Percentiles rank a stretch among this genome's conserved stretches.
Conservation (phyloP, 1,140 invertebrate species). For the Drosophila subobscura region DNA sequence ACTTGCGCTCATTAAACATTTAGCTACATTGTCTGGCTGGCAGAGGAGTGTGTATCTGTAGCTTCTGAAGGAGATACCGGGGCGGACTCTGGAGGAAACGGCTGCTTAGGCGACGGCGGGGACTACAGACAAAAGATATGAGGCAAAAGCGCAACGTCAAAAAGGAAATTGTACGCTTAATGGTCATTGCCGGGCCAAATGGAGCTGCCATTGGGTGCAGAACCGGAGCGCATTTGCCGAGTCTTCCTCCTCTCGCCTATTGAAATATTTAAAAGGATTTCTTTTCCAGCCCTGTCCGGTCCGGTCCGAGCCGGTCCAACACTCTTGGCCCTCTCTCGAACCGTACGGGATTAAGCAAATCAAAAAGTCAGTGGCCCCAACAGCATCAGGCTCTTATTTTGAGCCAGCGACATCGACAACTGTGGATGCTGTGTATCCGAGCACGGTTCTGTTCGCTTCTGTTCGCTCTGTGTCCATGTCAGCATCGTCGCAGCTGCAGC, state of each 20-base stretch:
- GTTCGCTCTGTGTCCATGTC: constrained; percentile 14
- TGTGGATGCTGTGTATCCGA: not conserved
- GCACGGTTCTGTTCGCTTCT: not conserved
- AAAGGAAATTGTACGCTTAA: constrained; percentile 64
- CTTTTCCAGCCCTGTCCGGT: constrained; percentile 22
- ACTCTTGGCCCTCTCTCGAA: constrained; percentile 25
- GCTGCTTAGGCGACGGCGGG: constrained; percentile 20
- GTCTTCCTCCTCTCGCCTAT: constrained; percentile 35
- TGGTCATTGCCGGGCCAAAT: constrained; percentile 52
- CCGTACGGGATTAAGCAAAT: constrained; percentile 67
- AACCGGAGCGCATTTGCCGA: constrained; percentile 22
- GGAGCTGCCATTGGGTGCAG: constrained; percentile 45
- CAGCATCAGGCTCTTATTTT: constrained; percentile 10
- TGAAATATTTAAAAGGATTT: constrained; percentile 73
- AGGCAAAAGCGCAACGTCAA: constrained; percentile 68
- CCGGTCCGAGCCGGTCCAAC: not conserved
- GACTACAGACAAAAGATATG: constrained; percentile 61
- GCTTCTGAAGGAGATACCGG: constrained; percentile 18
- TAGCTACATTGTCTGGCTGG: constrained; percentile 70
- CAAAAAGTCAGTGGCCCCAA: constrained; percentile 54
- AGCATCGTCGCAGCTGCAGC: constrained; percentile 12
- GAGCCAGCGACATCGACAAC: constrained; percentile 24
- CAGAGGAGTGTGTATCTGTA: constrained; percentile 1
- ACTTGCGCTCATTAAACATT: constrained; percentile 74
- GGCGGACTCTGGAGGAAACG: not conserved